Percentiles rank a stretch among this genome's conserved stretches.
Evolutionary conservation across 2,113 vertebrate species (phyloP).

Genomic region (Rousettus leschenaultii): DNA sequence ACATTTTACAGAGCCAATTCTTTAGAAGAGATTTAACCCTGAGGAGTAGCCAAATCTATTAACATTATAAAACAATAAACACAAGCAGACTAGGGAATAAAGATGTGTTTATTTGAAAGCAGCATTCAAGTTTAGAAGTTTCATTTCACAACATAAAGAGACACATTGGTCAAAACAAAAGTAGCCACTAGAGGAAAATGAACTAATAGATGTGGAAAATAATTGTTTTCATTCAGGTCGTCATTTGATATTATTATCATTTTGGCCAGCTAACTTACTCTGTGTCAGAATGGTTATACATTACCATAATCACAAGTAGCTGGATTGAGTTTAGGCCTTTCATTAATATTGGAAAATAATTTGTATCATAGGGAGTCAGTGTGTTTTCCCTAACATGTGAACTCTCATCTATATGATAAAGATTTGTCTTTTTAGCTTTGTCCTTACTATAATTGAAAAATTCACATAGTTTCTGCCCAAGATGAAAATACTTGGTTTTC

Average conservation of each 20-base stretch:
- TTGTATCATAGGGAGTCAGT: neutral
- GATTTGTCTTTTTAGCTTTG: neutral
- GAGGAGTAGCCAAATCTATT: neutral
- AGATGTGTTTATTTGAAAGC: constrained; percentile 35
- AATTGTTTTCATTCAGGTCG: neutral
- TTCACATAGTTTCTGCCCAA: neutral
- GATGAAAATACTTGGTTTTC: constrained; percentile 18
- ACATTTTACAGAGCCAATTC: neutral
- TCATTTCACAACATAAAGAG: neutral
- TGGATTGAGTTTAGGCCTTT: neutral
- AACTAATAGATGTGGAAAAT: neutral
- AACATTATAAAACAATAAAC: constrained; percentile 13
- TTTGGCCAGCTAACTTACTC: neutral
- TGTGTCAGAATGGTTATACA: neutral
- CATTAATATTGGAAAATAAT: neutral
- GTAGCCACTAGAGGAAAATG: neutral
- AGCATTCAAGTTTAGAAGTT: constrained; percentile 2
- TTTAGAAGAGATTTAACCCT: constrained; percentile 3
- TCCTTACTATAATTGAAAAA: neutral
- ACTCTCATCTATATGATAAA: neutral
- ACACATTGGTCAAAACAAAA: constrained; percentile 19
- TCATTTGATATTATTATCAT: constrained; percentile 27
- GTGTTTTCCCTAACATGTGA: neutral
- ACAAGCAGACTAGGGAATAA: neutral
- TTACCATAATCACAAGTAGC: neutral